Conservation (phyloP, 1,140 invertebrate genomes). For the Planococcus citri region DNA sequence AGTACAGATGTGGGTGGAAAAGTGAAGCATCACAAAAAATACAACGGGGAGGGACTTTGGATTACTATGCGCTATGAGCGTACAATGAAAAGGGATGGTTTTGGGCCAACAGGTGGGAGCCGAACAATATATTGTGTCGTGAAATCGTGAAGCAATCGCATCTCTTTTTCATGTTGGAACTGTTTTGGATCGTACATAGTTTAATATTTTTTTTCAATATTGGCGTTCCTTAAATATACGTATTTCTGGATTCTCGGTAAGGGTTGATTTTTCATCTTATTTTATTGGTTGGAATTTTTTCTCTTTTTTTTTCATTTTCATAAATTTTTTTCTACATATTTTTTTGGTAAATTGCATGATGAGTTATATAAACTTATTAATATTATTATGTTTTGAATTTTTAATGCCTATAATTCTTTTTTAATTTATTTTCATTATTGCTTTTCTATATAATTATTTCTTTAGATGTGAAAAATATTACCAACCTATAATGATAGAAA, state of each 20-base stretch:
- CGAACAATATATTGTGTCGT: constrained; percentile 17
- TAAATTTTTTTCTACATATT: neutral
- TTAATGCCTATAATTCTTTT: no score
- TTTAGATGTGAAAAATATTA: no score
- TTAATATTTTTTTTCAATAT: neutral
- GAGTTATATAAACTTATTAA: no score
- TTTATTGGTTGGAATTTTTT: neutral
- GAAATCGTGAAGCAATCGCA: constrained; percentile 16
- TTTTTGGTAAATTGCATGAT: no score
- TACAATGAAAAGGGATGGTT: constrained; percentile 14
- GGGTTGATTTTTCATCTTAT: neutral
- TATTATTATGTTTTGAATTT: no score
- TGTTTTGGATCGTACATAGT: constrained; percentile 13
- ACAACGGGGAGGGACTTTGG: constrained; percentile 8
- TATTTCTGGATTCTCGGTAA: neutral
- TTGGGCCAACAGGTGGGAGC: constrained; percentile 16
- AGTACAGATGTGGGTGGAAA: neutral
- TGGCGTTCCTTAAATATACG: neutral
- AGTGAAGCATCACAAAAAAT: neutral
- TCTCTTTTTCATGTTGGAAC: constrained; percentile 17
- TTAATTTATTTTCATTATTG: no score
- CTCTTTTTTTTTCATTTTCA: neutral
- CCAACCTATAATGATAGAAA: no score
- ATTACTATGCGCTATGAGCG: constrained; percentile 8
- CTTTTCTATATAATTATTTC: no score